phyloP scores from a whole-genome alignment of 2,797 vertebrate genomes.

The Arrhamphus sclerolepis region DNA sequence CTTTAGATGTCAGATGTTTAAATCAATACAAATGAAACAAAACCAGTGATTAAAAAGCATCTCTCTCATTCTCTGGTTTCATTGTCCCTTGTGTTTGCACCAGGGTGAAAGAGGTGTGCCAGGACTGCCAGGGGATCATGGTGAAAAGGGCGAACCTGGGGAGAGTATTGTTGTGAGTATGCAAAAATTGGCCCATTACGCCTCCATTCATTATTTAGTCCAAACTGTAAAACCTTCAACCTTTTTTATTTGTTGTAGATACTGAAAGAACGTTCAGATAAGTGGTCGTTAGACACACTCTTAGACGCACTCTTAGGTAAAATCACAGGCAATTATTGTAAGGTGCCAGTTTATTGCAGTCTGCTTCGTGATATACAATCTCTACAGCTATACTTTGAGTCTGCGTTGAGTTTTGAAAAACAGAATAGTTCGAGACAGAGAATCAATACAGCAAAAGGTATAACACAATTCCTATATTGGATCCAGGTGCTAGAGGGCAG shows the following conservation, averaged over 20 bases:
- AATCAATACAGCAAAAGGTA: constrained; percentile 77
- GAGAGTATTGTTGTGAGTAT: constrained; percentile 87
- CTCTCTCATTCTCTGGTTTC: too few species aligned
- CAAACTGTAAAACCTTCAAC: constrained; percentile 9
- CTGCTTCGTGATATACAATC: constrained; percentile 34
- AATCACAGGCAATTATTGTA: constrained; percentile 25
- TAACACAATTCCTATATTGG: constrained; percentile 73
- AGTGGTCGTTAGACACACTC: constrained; percentile 34
- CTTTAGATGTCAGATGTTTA: too few species aligned
- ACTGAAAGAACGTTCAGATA: constrained; percentile 24
- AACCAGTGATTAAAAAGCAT: too few species aligned
- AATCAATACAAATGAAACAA: too few species aligned
- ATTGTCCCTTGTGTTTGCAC: constrained; percentile 36
- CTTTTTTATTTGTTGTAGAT: constrained; percentile 14
- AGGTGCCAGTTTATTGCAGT: constrained; percentile 5
- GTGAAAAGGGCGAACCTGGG: constrained; percentile 90
- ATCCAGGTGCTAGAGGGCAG: constrained; percentile 65
- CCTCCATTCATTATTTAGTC: constrained; percentile 44
- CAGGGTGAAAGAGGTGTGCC: constrained; percentile 97
- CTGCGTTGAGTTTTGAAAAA: constrained; percentile 66
- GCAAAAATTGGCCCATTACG: constrained; percentile 31
- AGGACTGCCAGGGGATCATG: constrained; percentile 90
- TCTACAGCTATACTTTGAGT: constrained; percentile 30
- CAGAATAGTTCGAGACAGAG: constrained; percentile 61
- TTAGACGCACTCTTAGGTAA: constrained; percentile 19